These are phyloP conservation scores for Peromyscus californicus DNA, from an alignment of 2,113 vertebrate genomes.

Conservation along the genomic window DNA sequence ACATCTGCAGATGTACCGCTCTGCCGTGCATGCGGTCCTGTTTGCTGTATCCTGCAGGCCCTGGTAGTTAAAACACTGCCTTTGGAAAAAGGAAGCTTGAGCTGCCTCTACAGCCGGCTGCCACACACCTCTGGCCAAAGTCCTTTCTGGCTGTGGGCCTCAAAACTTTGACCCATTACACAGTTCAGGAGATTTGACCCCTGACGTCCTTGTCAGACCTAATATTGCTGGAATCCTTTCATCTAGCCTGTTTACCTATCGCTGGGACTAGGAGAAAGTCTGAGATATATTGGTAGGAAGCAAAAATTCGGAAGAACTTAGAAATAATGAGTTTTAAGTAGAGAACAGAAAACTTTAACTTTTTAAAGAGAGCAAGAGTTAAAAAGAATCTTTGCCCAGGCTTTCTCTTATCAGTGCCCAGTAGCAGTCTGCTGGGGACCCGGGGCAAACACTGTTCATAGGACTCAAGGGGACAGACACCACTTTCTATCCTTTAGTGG, in stretches of 20 bases:
- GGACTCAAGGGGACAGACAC: not conserved
- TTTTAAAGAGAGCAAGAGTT: not conserved
- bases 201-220: not conserved
- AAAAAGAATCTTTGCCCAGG: not conserved
- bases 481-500: not conserved
- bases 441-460: not conserved
- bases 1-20: not conserved
- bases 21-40: not conserved
- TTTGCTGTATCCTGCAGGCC: not conserved
- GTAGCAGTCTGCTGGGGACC: too few species aligned
- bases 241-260: not conserved
- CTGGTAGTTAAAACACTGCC: accelerated
- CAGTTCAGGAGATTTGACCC: not conserved
- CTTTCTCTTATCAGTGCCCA: not conserved
- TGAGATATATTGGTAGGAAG: not conserved
- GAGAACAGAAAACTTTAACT: not conserved
- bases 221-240: not conserved
- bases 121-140: not conserved
- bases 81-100: not conserved
- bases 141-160: not conserved
- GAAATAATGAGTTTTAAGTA: not conserved
- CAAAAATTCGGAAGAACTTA: not conserved
- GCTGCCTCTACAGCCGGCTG: not conserved
- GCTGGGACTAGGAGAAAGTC: not conserved
- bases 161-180: not conserved